These are phyloP conservation scores for Hylomyscus alleni DNA, from an alignment of 2,797 vertebrate genomes.

Conservation along the genomic window DNA sequence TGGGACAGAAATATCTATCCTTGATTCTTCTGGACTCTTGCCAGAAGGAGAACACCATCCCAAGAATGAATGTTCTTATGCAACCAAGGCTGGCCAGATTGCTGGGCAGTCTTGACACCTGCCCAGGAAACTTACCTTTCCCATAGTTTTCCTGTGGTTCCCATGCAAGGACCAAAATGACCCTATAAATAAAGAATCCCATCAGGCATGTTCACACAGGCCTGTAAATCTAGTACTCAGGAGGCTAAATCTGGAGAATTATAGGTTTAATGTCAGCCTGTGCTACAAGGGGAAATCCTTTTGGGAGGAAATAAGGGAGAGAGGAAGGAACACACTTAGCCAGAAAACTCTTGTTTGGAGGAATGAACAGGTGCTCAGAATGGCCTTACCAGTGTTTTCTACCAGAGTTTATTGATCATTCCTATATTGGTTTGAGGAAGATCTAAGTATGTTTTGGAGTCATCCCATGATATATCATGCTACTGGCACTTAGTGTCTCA, in stretches of 20 bases:
- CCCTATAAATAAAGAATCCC: slow-evolving; percentile 17
- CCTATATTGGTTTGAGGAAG: neutral
- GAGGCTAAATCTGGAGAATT: neutral
- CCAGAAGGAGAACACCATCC: slow-evolving; percentile 61
- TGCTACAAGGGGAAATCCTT: neutral
- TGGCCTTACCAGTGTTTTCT: neutral
- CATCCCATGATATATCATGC: slow-evolving; percentile 7
- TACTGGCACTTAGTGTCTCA: slow-evolving; percentile 42
- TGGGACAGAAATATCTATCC: slow-evolving; percentile 55
- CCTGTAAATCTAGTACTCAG: neutral
- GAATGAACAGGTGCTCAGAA: slow-evolving; percentile 21
- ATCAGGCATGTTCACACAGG: neutral
- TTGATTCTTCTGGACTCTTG: slow-evolving; percentile 31
- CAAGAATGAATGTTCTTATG: slow-evolving; percentile 40
- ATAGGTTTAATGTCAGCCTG: neutral
- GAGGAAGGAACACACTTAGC: neutral
- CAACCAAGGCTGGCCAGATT: slow-evolving; percentile 29
- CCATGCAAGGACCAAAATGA: neutral
- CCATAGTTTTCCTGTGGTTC: neutral
- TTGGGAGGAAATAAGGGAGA: neutral
- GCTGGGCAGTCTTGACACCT: neutral
- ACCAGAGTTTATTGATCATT: neutral
- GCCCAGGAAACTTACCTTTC: slow-evolving; percentile 23
- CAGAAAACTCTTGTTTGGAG: slow-evolving; percentile 28
- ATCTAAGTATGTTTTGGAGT: neutral